phyloP scores from a whole-genome alignment of 2,113 vertebrate genomes.

The Ahaetulla prasina region DNA sequence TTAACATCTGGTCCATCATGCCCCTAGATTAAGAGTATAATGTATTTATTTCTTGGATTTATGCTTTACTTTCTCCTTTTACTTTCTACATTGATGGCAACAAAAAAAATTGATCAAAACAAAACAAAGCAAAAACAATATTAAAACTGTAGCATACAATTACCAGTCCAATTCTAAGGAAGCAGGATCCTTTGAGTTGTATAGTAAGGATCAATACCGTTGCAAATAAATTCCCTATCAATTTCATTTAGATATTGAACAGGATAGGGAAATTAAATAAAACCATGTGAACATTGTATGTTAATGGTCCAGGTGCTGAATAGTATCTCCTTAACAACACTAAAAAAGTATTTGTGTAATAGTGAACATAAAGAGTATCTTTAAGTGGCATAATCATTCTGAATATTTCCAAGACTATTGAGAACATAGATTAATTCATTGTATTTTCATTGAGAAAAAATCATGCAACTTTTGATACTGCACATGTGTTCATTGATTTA shows the following conservation, averaged over 20 bases:
- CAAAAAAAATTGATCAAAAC: background rate
- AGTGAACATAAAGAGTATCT: background rate
- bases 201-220: background rate
- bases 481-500: constrained; percentile 42
- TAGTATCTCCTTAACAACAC: background rate
- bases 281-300: background rate
- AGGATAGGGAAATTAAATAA: background rate
- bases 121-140: background rate
- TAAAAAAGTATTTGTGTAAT: background rate
- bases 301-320: background rate
- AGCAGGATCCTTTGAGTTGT: background rate
- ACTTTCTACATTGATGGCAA: background rate
- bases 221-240: background rate
- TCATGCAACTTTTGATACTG: background rate
- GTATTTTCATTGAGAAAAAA: constrained; percentile 18
- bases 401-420: background rate
- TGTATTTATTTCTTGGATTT: background rate
- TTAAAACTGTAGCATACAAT: background rate
- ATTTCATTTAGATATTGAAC: background rate
- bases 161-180: background rate
- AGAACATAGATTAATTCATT: background rate
- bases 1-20: background rate
- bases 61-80: background rate
- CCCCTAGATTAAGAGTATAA: background rate
- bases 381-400: background rate